phyloP scores from a whole-genome alignment of 2,888 invertebrate genomes.

The Cosmia pyralina region DNA sequence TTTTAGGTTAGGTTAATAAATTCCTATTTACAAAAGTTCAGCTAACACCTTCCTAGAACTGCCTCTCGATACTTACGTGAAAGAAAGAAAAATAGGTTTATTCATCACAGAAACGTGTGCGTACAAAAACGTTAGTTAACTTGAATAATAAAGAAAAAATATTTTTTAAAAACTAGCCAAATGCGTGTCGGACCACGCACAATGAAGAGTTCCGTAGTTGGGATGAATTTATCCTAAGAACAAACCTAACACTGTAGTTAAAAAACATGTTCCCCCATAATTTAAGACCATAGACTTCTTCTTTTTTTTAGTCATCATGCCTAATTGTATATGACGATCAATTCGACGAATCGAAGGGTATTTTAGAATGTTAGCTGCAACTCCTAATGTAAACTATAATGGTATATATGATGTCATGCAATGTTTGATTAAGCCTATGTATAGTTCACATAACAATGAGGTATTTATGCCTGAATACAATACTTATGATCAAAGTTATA shows the following conservation, averaged over 20 bases:
- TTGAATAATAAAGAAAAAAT: no score
- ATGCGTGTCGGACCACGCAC: no score
- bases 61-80: no score
- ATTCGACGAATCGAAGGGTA: slow-evolving; percentile 7
- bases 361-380: slow-evolving; percentile 1
- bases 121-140: no score
- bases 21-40: background rate
- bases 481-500: background rate
- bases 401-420: slow-evolving; percentile 7
- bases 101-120: no score
- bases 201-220: no score
- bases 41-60: background rate
- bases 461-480: background rate
- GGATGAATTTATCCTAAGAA: no score
- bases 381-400: slow-evolving; percentile 6
- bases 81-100: no score
- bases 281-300: no score
- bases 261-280: no score
- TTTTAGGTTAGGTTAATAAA: slow-evolving; percentile 4
- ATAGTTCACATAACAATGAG: background rate
- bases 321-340: background rate
- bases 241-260: background rate
- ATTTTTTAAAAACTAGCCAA: no score
- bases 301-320: no score
- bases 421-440: slow-evolving; percentile 10